Conservation (phyloP, 2,888 invertebrate species). For the Drosophila acutilabella region DNA sequence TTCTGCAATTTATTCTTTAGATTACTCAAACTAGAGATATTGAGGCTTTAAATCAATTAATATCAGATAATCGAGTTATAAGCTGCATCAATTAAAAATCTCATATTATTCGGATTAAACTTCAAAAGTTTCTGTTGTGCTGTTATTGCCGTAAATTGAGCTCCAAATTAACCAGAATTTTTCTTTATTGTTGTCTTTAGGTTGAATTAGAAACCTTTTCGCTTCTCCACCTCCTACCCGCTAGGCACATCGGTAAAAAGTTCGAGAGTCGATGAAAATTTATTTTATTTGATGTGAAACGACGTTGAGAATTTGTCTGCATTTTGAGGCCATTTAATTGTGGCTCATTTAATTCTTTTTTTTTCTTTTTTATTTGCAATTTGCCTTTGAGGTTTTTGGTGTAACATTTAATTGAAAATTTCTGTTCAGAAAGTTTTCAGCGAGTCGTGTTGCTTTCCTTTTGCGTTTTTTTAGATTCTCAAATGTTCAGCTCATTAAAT, state of each 20-base stretch:
- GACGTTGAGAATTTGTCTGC: conserved; percentile 60
- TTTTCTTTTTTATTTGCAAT: conserved; percentile 60
- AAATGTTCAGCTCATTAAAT: conserved; percentile 68
- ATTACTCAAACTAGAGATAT: conserved; percentile 33
- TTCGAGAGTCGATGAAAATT: conserved; percentile 53
- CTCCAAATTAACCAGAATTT: conserved; percentile 20
- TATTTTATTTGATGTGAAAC: conserved; percentile 63
- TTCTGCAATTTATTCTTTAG: conserved; percentile 70
- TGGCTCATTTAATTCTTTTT: conserved; percentile 54
- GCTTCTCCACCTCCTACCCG: neutral
- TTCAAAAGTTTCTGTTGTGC: conserved; percentile 51
- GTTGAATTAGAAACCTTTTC: conserved; percentile 55
- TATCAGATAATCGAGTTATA: conserved; percentile 55
- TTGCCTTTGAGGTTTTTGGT: conserved; percentile 75
- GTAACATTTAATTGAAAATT: conserved; percentile 72
- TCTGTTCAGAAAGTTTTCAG: conserved; percentile 53
- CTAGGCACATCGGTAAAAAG: conserved; percentile 15
- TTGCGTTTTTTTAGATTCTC: conserved; percentile 4
- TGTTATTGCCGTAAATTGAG: conserved; percentile 45
- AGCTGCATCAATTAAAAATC: conserved; percentile 50
- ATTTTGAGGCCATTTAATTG: conserved; percentile 33
- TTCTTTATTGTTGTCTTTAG: conserved; percentile 38
- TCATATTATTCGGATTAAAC: conserved; percentile 48
- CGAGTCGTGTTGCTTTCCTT: conserved; percentile 15
- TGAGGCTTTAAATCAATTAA: conserved; percentile 17